These are phyloP conservation scores for Caenorhabditis latens DNA, from an alignment of 1,140 invertebrate genomes.

Conservation along the genomic window DNA sequence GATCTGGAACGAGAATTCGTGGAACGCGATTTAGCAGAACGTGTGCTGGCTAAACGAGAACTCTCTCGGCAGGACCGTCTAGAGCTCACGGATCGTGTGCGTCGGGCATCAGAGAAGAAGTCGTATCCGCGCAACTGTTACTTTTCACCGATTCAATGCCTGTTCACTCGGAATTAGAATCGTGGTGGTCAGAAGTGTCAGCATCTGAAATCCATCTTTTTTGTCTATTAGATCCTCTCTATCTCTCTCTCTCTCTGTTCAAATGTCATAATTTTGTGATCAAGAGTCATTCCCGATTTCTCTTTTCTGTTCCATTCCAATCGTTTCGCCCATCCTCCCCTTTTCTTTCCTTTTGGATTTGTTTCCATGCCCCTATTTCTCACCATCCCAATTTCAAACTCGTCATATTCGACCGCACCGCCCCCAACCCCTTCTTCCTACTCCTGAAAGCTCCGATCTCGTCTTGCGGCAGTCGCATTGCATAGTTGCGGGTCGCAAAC, in stretches of 20 bases:
- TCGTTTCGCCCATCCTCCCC: not conserved
- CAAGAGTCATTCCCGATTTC: constrained; percentile 46
- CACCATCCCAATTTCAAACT: not conserved
- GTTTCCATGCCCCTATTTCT: not conserved
- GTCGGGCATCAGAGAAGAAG: constrained; percentile 67
- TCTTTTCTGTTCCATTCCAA: constrained; percentile 9
- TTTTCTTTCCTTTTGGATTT: not conserved
- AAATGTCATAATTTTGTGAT: constrained; percentile 53
- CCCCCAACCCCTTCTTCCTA: not conserved
- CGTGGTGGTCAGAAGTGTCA: not conserved
- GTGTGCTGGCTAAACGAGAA: constrained; percentile 57
- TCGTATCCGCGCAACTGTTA: constrained; percentile 68
- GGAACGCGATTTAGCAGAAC: constrained; percentile 56
- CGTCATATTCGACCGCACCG: constrained; percentile 19
- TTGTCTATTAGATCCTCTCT: not conserved
- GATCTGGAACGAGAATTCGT: constrained; percentile 62
- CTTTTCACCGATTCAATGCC: constrained; percentile 69
- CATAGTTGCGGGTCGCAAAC: constrained; percentile 50
- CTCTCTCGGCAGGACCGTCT: not conserved
- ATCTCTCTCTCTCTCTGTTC: constrained; percentile 1
- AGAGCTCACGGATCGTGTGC: constrained; percentile 51
- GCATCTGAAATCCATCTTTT: not conserved
- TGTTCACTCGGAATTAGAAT: constrained; percentile 62
- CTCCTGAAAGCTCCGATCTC: constrained; percentile 38
- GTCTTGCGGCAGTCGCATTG: constrained; percentile 49